These are phyloP conservation scores for Noctua comes DNA, from an alignment of 2,888 invertebrate genomes.

Conservation along the genomic window DNA sequence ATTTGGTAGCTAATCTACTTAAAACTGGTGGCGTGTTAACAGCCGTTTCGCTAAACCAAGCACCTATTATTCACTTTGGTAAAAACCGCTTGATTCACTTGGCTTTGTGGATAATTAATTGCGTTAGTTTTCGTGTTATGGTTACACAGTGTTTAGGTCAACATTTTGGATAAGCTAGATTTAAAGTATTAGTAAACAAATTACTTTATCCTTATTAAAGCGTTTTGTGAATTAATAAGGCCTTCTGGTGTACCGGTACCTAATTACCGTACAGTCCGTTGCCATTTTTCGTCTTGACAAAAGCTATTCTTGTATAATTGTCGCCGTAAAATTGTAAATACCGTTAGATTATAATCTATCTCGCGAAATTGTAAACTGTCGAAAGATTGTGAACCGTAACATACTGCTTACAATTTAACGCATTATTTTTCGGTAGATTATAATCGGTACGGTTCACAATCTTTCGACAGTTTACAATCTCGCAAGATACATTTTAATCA, in stretches of 20 bases:
- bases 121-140: neutral
- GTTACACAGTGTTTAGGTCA: slow-evolving; percentile 1
- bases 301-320: neutral
- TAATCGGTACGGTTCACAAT: too few species aligned
- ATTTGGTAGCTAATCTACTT: slow-evolving; percentile 43
- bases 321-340: too few species aligned
- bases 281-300: neutral
- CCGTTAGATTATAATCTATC: too few species aligned
- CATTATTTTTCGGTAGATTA: too few species aligned
- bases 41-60: slow-evolving; percentile 36
- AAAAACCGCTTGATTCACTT: slow-evolving; percentile 40
- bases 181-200: neutral
- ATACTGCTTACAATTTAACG: too few species aligned
- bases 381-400: too few species aligned
- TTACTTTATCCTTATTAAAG: neutral
- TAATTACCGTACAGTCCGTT: neutral
- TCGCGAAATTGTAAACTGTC: too few species aligned
- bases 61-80: slow-evolving; percentile 20
- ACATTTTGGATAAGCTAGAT: slow-evolving; percentile 24
- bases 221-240: neutral
- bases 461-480: too few species aligned
- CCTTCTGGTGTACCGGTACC: neutral
- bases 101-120: slow-evolving; percentile 19
- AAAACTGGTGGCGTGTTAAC: slow-evolving; percentile 35
- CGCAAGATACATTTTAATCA: too few species aligned